A percentile compares a stretch with the other conserved stretches of the same genome.
Conservation (phyloP, 2,113 vertebrate species). For the Varanus komodoensis region DNA sequence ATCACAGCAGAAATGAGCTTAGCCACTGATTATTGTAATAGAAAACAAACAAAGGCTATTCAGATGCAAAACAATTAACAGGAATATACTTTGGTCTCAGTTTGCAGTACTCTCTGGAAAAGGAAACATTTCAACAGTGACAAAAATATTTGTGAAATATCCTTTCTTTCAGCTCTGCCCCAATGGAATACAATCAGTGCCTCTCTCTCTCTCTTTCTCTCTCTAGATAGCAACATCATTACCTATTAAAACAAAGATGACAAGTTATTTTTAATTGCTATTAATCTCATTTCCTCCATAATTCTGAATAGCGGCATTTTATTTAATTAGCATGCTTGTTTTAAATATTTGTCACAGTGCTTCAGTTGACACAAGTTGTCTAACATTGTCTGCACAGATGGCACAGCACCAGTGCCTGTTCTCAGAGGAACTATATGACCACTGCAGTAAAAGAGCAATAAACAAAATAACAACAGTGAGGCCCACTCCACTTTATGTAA, state of each 20-base stretch:
- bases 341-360: slow-evolving; percentile 77
- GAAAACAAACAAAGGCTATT: not conserved
- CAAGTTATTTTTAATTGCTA: slow-evolving; percentile 70
- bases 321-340: slow-evolving; percentile 81
- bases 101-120: not conserved
- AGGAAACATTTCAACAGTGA: not conserved
- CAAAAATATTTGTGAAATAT: not conserved
- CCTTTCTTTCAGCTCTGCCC: not conserved
- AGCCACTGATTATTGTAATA: not conserved
- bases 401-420: slow-evolving; percentile 76
- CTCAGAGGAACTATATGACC: slow-evolving; percentile 89
- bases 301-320: slow-evolving; percentile 66
- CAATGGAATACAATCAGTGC: slow-evolving; percentile 48
- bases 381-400: slow-evolving; percentile 79
- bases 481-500: slow-evolving; percentile 87
- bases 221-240: slow-evolving; percentile 56
- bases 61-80: not conserved
- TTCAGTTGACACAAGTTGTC: slow-evolving; percentile 78
- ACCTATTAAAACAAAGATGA: slow-evolving; percentile 61
- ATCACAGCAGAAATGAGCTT: not conserved
- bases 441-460: slow-evolving; percentile 88
- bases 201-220: slow-evolving; percentile 50
- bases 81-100: not conserved
- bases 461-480: slow-evolving; percentile 88
- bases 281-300: slow-evolving; percentile 70